Conservation (phyloP, 2,888 invertebrate genomes). For the Aproaerema taeniolella region DNA sequence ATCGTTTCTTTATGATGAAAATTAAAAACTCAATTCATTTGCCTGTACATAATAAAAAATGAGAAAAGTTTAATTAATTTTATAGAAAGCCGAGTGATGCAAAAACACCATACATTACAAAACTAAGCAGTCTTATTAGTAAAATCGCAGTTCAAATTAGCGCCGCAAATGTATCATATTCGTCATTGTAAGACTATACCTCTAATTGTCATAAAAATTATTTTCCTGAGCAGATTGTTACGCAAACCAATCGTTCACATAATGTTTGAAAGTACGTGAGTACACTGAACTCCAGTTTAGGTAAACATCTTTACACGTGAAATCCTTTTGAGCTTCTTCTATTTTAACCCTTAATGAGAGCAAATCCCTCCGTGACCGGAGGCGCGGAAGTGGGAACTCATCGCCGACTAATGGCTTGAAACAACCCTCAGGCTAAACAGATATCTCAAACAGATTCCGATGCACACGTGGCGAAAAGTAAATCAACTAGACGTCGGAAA, state of each 20-base stretch:
- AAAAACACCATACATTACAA: too few relatives aligned
- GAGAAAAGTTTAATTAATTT: too few relatives aligned
- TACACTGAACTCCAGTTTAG: slow-evolving; percentile 36
- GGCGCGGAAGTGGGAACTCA: slow-evolving; percentile 61
- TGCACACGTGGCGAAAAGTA: slow-evolving; percentile 22
- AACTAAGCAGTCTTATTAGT: too few relatives aligned
- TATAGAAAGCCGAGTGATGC: too few relatives aligned
- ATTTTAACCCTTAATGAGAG: slow-evolving; percentile 65
- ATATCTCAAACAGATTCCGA: slow-evolving; percentile 43
- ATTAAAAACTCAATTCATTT: too few relatives aligned
- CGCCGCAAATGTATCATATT: slow-evolving; percentile 20
- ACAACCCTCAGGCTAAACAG: slow-evolving; percentile 52
- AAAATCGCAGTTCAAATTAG: too few relatives aligned
- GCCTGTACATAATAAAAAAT: too few relatives aligned
- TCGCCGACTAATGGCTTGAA: slow-evolving; percentile 60
- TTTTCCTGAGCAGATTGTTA: slow-evolving; percentile 6
- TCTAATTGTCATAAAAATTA: background rate
- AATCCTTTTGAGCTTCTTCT: slow-evolving; percentile 46
- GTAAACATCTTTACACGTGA: slow-evolving; percentile 40
- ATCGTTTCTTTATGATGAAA: too few relatives aligned
- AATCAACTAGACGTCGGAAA: background rate
- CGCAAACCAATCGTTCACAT: slow-evolving; percentile 4
- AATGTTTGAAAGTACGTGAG: slow-evolving; percentile 16
- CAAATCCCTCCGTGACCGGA: slow-evolving; percentile 48
- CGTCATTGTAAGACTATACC: background rate